Evolutionary conservation across 2,888 invertebrate genomes (phyloP).

Genomic region (Archips xylosteana): DNA sequence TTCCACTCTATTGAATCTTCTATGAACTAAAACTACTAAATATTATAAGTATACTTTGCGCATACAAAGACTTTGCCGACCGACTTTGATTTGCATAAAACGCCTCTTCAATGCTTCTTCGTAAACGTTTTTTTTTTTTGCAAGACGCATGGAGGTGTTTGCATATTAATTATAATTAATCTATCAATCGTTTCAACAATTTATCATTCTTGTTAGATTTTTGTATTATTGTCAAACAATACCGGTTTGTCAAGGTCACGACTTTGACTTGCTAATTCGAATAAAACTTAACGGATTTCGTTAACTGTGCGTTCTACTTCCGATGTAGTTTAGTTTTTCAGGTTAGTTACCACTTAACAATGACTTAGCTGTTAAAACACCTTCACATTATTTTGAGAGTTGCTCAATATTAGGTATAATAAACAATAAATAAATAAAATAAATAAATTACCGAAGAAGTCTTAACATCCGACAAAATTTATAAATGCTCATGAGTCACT

Average conservation of each 20-base stretch:
- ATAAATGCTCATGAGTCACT: background rate
- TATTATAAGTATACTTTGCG: too few relatives aligned
- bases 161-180: background rate
- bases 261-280: slow-evolving; percentile 13
- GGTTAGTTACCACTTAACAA: background rate
- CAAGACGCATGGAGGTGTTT: background rate
- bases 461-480: background rate
- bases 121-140: background rate
- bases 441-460: background rate
- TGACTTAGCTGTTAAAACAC: too few relatives aligned
- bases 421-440: too few relatives aligned
- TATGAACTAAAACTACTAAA: too few relatives aligned
- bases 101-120: too few relatives aligned
- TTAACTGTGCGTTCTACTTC: slow-evolving; percentile 17
- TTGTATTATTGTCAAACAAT: slow-evolving; percentile 4
- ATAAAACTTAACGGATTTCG: slow-evolving; percentile 14
- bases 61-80: too few relatives aligned
- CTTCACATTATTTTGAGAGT: too few relatives aligned
- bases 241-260: slow-evolving; percentile 26
- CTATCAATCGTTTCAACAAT: background rate
- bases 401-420: too few relatives aligned
- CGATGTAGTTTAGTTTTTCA: background rate
- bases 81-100: too few relatives aligned
- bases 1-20: too few relatives aligned
- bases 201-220: background rate